These are phyloP conservation scores for Circaetus cinerascens DNA, from an alignment of 2,113 vertebrate species.

Conservation along the genomic window DNA sequence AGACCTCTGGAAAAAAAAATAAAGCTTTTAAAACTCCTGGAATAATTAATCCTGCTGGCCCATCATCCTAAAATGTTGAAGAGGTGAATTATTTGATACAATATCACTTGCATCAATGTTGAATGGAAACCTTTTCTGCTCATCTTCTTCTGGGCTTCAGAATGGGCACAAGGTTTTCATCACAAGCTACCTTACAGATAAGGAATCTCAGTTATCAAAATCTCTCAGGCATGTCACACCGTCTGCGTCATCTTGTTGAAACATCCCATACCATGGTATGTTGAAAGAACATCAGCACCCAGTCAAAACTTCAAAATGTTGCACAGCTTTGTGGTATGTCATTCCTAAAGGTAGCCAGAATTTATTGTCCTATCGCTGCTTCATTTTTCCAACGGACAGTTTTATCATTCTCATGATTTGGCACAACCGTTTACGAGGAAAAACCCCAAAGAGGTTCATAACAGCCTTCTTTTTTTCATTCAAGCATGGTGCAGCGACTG, in stretches of 20 bases:
- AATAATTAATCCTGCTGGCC: neutral
- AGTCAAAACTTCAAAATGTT: neutral
- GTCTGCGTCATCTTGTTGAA: neutral
- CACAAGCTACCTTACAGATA: neutral
- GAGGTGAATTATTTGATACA: neutral
- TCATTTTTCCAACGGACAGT: neutral
- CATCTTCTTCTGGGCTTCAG: neutral
- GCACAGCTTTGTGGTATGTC: neutral
- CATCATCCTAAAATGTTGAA: neutral
- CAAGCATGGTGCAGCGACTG: neutral
- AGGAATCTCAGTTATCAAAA: neutral
- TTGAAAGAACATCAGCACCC: neutral
- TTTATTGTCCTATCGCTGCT: fast-evolving
- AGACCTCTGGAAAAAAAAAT: neutral
- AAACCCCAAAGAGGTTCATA: neutral
- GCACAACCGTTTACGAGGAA: neutral
- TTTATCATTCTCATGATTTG: neutral
- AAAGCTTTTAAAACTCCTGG: neutral
- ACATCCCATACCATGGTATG: neutral
- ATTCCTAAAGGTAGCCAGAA: neutral
- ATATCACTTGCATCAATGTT: neutral
- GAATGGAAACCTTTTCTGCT: neutral
- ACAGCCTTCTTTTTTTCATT: neutral
- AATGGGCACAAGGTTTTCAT: neutral
- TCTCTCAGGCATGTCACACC: neutral